Evolutionary conservation across 2,888 invertebrate genomes (phyloP), one percentile per base, ranked within the genome.

Genomic region (Deladenus siricidicola): DNA sequence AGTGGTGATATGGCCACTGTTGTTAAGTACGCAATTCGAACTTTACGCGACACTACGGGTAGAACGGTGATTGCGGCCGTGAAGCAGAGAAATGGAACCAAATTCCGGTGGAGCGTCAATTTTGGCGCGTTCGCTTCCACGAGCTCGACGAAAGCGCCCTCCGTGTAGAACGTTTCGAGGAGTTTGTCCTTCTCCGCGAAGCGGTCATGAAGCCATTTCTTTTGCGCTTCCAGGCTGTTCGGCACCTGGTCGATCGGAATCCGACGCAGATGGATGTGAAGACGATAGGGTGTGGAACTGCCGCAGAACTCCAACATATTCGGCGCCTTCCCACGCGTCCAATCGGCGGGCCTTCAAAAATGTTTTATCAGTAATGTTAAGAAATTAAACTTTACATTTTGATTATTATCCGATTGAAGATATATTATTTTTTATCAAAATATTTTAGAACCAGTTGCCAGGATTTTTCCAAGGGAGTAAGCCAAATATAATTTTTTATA

Each of bases 261-360:
- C 24, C 67, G 52, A 3, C 55, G 45, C 21, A 67, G 29, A 47
- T 67, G 67, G 14, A 67, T 42, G 45, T 67, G 67, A 24, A 67
- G 56, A 6, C 57, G 39, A 8, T 30, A 52, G 6, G 53, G 2
- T 0, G 56, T 43, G 8, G 66, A 52, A 17, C 73, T 71, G 58
- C 70, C 70, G 42, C 69, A 69, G 53, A 73, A 76, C 52, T 70
- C 73, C 58, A 74, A 74, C 76, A 76, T 75, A 44, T 70, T 70
- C 3, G 75, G 75, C 17, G 59, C 28, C 4, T 19, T 30, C 8
- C 58, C 65, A 23, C 21, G 23, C 57, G 61, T 56, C 14, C 8
- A 2, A 4, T 10, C 47, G 4, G 10, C 6, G 47, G 3, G 1
- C 17, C 10, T 24, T 24, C 47, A 24, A 17, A 17, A 45, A 45